A percentile compares a stretch with the other conserved stretches of the same genome.
Evolutionary conservation across 35 echinoderm and acorn worm genomes (phyloP).

Genomic region (Chiridota heheva): DNA sequence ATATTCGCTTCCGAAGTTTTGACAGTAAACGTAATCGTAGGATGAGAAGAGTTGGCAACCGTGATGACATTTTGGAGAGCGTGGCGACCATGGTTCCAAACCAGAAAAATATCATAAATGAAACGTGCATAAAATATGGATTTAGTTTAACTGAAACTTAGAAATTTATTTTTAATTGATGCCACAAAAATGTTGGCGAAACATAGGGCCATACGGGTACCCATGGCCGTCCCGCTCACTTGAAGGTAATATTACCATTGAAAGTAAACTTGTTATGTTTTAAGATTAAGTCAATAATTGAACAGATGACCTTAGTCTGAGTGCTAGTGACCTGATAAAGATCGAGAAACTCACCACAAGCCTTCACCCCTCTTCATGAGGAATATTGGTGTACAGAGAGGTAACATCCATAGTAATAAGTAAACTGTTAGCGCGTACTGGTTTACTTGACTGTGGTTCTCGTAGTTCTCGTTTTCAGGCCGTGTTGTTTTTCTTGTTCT

Average conservation of each 20-base stretch:
- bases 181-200: constrained; percentile 4
- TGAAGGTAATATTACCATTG: neutral
- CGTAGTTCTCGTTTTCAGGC: no score
- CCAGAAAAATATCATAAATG: no score
- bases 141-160: neutral
- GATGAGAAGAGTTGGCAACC: neutral
- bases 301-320: no score
- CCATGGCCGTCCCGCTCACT: neutral
- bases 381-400: no score
- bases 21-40: neutral
- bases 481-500: no score
- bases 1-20: neutral
- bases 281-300: no score
- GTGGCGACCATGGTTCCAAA: neutral
- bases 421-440: no score
- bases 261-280: neutral
- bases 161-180: constrained; percentile 12
- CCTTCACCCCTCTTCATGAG: no score
- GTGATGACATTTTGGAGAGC: neutral
- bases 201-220: neutral
- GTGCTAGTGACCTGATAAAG: no score
- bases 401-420: no score
- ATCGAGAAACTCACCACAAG: no score
- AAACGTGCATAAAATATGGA: neutral
- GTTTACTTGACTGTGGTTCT: no score